phyloP scores from a whole-genome alignment of 1,140 invertebrate species.

The Cyclargus thomasi region DNA sequence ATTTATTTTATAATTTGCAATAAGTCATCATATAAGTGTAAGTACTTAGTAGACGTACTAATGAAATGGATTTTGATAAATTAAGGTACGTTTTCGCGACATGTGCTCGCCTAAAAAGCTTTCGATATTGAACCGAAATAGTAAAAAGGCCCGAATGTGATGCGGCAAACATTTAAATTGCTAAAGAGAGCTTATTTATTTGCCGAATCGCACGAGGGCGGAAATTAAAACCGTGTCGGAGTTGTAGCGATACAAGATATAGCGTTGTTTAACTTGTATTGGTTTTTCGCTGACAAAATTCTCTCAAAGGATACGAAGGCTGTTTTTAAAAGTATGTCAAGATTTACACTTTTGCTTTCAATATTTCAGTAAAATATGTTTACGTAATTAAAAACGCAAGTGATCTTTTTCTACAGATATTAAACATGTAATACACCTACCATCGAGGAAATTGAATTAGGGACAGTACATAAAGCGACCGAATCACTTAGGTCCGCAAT shows the following conservation, averaged over 20 bases:
- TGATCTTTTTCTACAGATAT: no score
- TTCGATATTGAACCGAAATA: neutral
- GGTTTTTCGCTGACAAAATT: slow-evolving; percentile 7
- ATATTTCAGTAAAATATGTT: no score
- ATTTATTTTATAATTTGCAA: no score
- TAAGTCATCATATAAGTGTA: no score
- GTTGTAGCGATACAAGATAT: slow-evolving; percentile 23
- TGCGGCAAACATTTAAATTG: slow-evolving; percentile 28
- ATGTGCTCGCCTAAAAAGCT: neutral
- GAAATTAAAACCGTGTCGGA: slow-evolving; percentile 27
- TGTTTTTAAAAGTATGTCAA: neutral
- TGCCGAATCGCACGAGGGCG: slow-evolving; percentile 16
- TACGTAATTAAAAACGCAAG: no score
- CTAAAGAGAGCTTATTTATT: slow-evolving; percentile 28
- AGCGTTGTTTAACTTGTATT: slow-evolving; percentile 18
- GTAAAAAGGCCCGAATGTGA: neutral
- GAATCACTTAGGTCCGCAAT: no score
- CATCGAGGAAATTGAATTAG: no score
- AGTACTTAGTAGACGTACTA: neutral
- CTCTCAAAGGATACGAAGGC: neutral
- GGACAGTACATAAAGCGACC: no score
- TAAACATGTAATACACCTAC: no score
- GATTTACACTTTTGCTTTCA: neutral
- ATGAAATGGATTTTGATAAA: neutral
- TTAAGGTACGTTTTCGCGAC: neutral